Evolutionary conservation across 2,888 invertebrate species (phyloP).

Genomic region (Thysanoteuthis rhombus): DNA sequence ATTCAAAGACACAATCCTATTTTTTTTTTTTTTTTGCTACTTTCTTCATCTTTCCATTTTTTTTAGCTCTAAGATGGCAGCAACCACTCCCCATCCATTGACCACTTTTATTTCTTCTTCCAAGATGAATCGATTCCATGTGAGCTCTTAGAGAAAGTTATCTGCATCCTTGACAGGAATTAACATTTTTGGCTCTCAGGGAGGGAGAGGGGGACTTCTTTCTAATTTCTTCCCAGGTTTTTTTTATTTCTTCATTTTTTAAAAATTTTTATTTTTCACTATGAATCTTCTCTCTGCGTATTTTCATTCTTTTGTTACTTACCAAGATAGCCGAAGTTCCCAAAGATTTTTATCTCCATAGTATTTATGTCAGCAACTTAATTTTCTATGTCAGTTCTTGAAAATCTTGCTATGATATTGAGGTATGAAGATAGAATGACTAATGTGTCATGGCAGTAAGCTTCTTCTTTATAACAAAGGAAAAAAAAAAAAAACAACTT

Average conservation of each 20-base stretch:
- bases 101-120: neutral
- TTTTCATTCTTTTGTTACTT: no score
- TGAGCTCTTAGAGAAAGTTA: neutral
- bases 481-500: no score
- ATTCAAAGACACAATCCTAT: neutral
- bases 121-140: neutral
- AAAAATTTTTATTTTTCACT: neutral
- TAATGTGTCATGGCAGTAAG: no score
- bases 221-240: neutral
- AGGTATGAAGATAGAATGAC: no score
- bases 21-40: neutral
- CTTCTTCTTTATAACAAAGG: no score
- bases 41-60: no score
- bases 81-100: neutral
- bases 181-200: neutral
- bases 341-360: no score
- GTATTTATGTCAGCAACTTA: no score
- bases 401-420: no score
- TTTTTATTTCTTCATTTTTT: neutral
- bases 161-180: neutral
- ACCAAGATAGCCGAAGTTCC: no score
- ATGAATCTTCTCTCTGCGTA: neutral
- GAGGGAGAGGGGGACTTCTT: no score
- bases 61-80: neutral
- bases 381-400: no score